Percentiles rank a stretch among this genome's conserved stretches.
phyloP scores from a whole-genome alignment of 2,797 vertebrate genomes.

The Sparidentex hasta region DNA sequence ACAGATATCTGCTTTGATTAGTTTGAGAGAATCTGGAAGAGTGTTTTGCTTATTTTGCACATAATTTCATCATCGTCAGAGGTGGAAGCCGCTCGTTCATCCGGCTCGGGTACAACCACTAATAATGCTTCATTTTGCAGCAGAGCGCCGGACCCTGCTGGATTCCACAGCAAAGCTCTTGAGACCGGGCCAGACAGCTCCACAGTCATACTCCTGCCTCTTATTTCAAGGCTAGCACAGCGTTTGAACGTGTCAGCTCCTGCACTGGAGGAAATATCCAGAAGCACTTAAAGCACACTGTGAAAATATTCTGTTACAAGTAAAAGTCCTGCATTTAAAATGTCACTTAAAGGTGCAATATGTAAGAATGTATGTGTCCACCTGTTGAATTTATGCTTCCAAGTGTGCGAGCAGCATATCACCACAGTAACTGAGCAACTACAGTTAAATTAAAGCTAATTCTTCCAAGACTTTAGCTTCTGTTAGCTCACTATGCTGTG shows the following conservation, averaged over 20 bases:
- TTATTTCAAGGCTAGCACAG: not conserved
- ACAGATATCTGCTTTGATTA: constrained; percentile 16
- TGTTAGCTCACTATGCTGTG: too few relatives aligned
- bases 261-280: too few relatives aligned
- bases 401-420: too few relatives aligned
- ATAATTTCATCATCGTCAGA: not conserved
- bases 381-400: too few relatives aligned
- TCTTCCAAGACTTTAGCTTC: too few relatives aligned
- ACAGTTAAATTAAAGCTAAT: too few relatives aligned
- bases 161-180: not conserved
- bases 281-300: too few relatives aligned
- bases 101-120: not conserved
- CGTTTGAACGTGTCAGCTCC: not conserved
- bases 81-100: not conserved
- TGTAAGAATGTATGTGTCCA: too few relatives aligned
- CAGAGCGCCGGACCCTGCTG: not conserved
- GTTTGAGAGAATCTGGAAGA: constrained; percentile 8
- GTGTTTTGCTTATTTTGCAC: not conserved
- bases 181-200: not conserved
- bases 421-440: too few relatives aligned
- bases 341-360: too few relatives aligned
- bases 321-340: too few relatives aligned
- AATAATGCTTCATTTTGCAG: constrained; percentile 1
- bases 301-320: too few relatives aligned
- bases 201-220: not conserved